Conservation (phyloP, 2,888 invertebrate species). For the Myathropa florea region DNA sequence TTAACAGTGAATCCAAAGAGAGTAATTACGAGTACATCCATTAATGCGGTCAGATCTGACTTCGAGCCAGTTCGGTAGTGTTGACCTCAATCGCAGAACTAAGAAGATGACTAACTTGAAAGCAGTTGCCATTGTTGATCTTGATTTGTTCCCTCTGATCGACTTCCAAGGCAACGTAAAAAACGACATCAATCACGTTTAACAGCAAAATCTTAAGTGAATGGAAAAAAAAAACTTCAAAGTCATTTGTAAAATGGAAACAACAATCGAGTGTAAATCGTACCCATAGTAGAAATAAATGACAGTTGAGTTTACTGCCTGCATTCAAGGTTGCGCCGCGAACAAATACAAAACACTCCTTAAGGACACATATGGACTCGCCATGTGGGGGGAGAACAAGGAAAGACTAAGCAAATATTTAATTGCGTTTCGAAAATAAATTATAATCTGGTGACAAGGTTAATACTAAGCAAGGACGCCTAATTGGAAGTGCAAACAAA, state of each 20-base stretch:
- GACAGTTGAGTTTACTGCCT: constrained; percentile 14
- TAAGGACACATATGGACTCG: constrained; percentile 21
- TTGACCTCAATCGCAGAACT: no score
- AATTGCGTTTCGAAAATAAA: constrained; percentile 25
- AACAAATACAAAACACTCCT: constrained; percentile 24
- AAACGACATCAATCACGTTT: not conserved
- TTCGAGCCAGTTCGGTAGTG: not conserved
- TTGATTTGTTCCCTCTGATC: not conserved
- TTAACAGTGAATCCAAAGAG: not conserved
- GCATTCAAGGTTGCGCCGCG: constrained; percentile 17
- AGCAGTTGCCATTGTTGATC: not conserved
- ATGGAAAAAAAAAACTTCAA: not conserved
- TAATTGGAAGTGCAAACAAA: constrained; percentile 17
- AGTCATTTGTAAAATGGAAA: not conserved
- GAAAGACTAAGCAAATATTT: constrained; percentile 17
- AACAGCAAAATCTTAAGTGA: not conserved
- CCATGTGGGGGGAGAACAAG: not conserved
- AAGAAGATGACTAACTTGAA: not conserved
- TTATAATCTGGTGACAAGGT: constrained; percentile 40
- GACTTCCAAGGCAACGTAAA: not conserved
- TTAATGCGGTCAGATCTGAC: not conserved
- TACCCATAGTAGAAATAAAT: constrained; percentile 1
- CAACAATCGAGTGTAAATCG: not conserved
- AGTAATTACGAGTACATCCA: not conserved
- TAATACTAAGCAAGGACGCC: constrained; percentile 13